Percentiles rank a stretch among this genome's conserved stretches.
These are phyloP conservation scores for Macrosoma leucophasiata DNA, from an alignment of 2,888 invertebrate species.

Conservation along the genomic window DNA sequence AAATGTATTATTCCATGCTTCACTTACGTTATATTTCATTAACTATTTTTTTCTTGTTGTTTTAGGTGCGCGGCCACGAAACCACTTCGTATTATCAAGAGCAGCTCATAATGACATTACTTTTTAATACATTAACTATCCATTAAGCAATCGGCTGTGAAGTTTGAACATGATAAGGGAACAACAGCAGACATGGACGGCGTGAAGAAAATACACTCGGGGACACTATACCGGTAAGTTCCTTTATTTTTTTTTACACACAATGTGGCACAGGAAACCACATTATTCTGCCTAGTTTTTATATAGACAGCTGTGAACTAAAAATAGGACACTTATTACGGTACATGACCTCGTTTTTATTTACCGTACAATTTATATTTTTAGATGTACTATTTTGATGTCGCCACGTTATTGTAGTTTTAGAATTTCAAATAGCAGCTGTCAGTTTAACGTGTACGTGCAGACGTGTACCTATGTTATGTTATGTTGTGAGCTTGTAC, in stretches of 20 bases:
- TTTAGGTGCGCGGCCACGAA: conserved; percentile 38
- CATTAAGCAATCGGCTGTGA: conserved; percentile 40
- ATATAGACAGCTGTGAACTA: conserved; percentile 25
- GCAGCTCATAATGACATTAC: conserved; percentile 51
- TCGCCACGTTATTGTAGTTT: no score
- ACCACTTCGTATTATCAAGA: conserved; percentile 32
- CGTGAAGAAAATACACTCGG: conserved; percentile 73
- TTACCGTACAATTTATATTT: neutral
- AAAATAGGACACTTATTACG: conserved; percentile 29
- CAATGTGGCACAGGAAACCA: conserved; percentile 19
- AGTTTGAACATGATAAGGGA: conserved; percentile 58
- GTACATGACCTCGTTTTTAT: no score
- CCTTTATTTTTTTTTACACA: conserved; percentile 15
- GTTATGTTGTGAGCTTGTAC: no score
- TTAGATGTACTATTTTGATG: neutral
- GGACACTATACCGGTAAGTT: conserved; percentile 70
- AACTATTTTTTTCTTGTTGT: conserved; percentile 31
- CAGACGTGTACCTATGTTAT: no score
- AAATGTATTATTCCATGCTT: no score
- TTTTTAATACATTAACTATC: conserved; percentile 42
- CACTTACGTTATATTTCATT: neutral
- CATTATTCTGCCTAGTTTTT: conserved; percentile 27
- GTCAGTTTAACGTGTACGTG: no score
- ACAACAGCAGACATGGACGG: conserved; percentile 61
- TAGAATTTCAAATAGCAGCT: no score